Base-by-base conservation (phyloP, 2,797 vertebrate genomes). In the Fringilla coelebs region DNA sequence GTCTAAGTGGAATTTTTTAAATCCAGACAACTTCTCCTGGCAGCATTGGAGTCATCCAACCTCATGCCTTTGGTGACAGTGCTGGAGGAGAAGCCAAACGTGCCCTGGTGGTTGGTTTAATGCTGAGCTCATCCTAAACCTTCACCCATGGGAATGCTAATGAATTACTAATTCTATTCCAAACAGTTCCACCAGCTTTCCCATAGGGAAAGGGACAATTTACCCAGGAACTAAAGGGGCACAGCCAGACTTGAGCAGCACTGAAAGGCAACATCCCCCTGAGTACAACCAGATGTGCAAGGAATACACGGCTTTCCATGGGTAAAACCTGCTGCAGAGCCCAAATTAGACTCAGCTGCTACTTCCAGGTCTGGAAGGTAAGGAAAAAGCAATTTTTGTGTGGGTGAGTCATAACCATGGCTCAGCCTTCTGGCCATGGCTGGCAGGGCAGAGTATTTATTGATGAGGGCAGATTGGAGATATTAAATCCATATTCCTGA, bases 221-320 rank as follows among this genome's bases (percentile, higher is more conserved):
- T 55, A 28, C 51, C 54, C 9, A 0, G 62, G 20, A 36, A 73
- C 63, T 76, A 10, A 45, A 89, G 63, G 58, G 84, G 67, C 92
- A 93, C 41, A 54, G 86, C 55, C 74, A 85, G 86, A 9, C 55
- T 7, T 22, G 58, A 82, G 85, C 67, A 72, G 81, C 82, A 57
- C 70, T 75, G 96, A 82, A 75, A 89, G 83, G 85, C 41, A 92
- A 51, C 76, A 70, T 62, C 46, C 58, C 58, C 83, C 55, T 84
- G 93, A 96, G 73, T 5, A 22, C 83, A 90, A 93, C 76, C 93
- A 95, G 79, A 93, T 94, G 90, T 84, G 80, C 74, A 76, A 48
- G 36, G 71, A 60, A 32, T 40, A 90, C 65, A 77, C 4, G 17
- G 15, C 31, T 43, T 67, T 61, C 3, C 2, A 7, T 8, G 86